Evolutionary conservation across 1,140 invertebrate genomes (phyloP), one percentile per base, ranked within the genome.

Genomic region (Ctenoplectra terminalis): DNA sequence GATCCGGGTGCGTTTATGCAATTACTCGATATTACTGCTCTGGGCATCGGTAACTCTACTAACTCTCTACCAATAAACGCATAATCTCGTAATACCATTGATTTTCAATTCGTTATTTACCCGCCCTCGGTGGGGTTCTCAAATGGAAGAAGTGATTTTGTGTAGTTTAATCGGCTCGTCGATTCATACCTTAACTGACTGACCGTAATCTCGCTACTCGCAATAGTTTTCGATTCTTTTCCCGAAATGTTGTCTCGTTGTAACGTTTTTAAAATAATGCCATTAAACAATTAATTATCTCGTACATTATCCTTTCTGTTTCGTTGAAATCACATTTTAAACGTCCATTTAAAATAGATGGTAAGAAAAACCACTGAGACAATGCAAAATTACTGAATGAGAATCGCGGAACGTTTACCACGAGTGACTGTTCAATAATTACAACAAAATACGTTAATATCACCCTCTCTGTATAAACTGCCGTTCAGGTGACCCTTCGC

Each of bases 11-110:
- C 88, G 88, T 89, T 90, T 88, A 89, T 86, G 86, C 88, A 90
- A 90, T 90, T 90, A 90, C 86, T 88, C 84, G 88, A 90, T 90
- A 90, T 90, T 90, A 90, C 86, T 88, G 88, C 88, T 88, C 86
- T 88, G 88, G 88, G 88, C 81, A 84, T 72, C 87, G 87, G 76
- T 89, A 87, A 89, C 88, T 86, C 84, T 76, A 77, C 88, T 77
- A 83, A 83, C 84, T 87, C 88, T 87, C 72, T 83, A 82, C 82
- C 88, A 89, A 90, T 87, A 89, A 89, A 90, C 86, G 89, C 86
- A 90, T 90, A 90, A 90, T 90, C 87, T 85, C 86, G 85, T 89
- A 88, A 90, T 89, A 81, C 85, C 87, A 89, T 89, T 89, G 88
- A 89, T 89, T 89, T 89, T 89, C 88, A 89, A 89, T 89, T 89